These are phyloP conservation scores for Origma solitaria DNA, from an alignment of 2,113 vertebrate genomes.

Conservation along the genomic window DNA sequence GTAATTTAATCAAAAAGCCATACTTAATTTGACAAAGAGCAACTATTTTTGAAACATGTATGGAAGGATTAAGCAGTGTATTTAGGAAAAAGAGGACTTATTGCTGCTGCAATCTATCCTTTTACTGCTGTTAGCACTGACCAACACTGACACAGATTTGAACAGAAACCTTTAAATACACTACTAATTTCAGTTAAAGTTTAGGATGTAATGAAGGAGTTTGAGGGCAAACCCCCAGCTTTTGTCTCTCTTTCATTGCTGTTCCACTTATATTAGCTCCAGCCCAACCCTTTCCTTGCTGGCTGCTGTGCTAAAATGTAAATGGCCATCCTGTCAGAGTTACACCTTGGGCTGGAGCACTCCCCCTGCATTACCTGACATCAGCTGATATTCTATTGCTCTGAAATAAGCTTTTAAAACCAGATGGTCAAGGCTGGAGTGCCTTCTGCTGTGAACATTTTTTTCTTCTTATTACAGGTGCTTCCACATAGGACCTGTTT, in stretches of 20 bases:
- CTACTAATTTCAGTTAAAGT: background rate
- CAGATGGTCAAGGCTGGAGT: background rate
- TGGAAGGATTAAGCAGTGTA: background rate
- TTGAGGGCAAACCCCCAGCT: background rate
- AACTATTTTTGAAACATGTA: background rate
- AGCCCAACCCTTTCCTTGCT: background rate
- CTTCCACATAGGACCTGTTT: background rate
- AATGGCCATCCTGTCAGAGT: background rate
- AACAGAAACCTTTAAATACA: background rate
- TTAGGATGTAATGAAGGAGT: background rate
- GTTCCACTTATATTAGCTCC: background rate
- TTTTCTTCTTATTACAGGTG: background rate
- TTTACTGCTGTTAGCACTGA: background rate
- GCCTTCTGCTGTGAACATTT: background rate
- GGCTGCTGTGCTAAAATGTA: background rate
- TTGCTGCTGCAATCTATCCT: background rate
- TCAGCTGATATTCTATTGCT: no score
- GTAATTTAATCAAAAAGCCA: background rate
- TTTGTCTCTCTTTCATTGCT: background rate
- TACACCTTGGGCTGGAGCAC: background rate
- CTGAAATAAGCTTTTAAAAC: background rate
- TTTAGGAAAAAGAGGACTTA: background rate
- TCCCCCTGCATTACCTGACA: accelerated
- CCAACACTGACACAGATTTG: background rate
- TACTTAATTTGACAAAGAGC: background rate